A percentile compares a stretch with the other conserved stretches of the same genome.
These are phyloP conservation scores for Mnemiopsis leidyi DNA, from an alignment of 37 sponge, comb jelly and placozoan genomes.

Conservation along the genomic window DNA sequence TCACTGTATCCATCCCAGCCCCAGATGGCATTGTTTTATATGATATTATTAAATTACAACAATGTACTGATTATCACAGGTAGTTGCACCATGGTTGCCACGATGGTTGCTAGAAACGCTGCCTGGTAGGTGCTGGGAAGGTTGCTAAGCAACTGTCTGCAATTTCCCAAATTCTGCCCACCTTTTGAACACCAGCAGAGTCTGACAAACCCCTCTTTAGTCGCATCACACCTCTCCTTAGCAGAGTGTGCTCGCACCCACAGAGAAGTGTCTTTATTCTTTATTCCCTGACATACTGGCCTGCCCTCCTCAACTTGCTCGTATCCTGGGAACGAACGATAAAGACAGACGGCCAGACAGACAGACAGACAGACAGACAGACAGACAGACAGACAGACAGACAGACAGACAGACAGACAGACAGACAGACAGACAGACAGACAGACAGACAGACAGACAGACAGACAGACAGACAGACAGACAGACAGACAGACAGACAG, in stretches of 20 bases:
- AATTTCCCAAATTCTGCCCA: too few relatives aligned
- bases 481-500: neutral
- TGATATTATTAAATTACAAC: too few relatives aligned
- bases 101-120: too few relatives aligned
- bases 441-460: neutral
- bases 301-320: neutral
- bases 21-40: too few relatives aligned
- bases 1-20: too few relatives aligned
- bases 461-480: neutral
- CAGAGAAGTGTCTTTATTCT: neutral
- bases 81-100: too few relatives aligned
- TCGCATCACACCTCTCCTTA: conserved; percentile 3
- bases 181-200: conserved; percentile 41
- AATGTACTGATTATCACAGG: too few relatives aligned
- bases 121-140: too few relatives aligned
- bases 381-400: neutral
- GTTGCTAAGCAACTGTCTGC: too few relatives aligned
- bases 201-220: conserved; percentile 2
- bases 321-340: too few relatives aligned
- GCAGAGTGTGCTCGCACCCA: neutral
- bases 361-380: too few relatives aligned
- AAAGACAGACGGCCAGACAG: too few relatives aligned
- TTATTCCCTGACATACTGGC: conserved; percentile 19
- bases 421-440: neutral
- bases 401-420: neutral